Evolutionary conservation across 2,888 invertebrate genomes (phyloP), one percentile per base, ranked within the genome.

Genomic region (Dinocampus coccinellae): DNA sequence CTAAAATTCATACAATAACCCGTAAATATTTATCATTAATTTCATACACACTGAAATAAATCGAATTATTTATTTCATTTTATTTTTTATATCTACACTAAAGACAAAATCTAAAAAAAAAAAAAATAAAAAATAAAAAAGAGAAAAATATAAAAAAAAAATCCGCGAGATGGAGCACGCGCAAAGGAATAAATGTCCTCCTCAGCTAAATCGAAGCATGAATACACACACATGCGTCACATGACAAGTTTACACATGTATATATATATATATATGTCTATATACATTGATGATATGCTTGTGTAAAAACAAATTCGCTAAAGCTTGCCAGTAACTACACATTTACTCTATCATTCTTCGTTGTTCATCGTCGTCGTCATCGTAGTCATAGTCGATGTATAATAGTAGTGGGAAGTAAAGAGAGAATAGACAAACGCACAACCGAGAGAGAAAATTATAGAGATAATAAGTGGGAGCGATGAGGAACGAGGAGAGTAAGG

Each of bases 401-500:
- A 47, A 1, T 20, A 47, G 20, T 47, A 47, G 20, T 47, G n/a
- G 16, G 71, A 73, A 52, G 29, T 62, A 70, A 75, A 74, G 73
- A 60, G 61, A 69, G 73, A 42, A 61, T 60, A 42, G 42, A 62
- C 75, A 33, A 69, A 72, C 68, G 75, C 29, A 68, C 62, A 57
- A 63, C 47, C 33, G 39, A 53, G 62, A 61, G 52, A 70, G 70
- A 72, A 73, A 22, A 68, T 69, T 47, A 67, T 66, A 42, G 66
- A 62, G 33, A 26, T n/a, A 67, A 47, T 36, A 20, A 42, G 42
- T 36, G 55, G 36, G n/a, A n/a, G n/a, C 16, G 57, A 53, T 9
- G 29, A 24, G 52, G 57, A 62, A 66, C 67, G 52, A 63, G 70
- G 55, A 65, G 67, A 47, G 42, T 11, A 16, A 62, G 62, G 69